phyloP scores from a whole-genome alignment of 2,797 vertebrate genomes.

The Micrastur ruficollis region DNA sequence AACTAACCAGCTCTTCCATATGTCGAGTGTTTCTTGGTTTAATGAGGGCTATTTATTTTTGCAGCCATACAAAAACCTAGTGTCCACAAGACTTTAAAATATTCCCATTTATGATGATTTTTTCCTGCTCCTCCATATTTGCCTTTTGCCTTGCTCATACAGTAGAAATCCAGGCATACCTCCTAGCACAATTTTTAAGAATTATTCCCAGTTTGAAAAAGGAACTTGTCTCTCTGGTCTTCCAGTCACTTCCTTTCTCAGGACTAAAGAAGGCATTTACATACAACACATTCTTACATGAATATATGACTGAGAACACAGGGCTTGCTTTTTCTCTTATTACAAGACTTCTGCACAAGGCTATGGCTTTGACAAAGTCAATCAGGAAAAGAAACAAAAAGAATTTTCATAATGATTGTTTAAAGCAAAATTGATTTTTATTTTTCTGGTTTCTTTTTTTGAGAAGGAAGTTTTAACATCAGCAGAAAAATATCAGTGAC shows the following conservation, averaged over 20 bases:
- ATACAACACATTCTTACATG: not conserved
- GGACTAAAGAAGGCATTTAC: not conserved
- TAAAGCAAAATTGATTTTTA: not conserved
- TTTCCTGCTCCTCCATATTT: not conserved
- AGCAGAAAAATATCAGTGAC: not conserved
- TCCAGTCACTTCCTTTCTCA: not conserved
- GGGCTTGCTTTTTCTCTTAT: not conserved
- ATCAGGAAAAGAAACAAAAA: not conserved
- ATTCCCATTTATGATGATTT: not conserved
- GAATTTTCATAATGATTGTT: not conserved
- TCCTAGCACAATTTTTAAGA: not conserved
- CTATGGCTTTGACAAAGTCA: not conserved
- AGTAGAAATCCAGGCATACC: not conserved
- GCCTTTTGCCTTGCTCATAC: not conserved
- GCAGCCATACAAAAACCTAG: conserved; percentile 19
- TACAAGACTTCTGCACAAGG: not conserved
- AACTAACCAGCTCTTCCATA: not conserved
- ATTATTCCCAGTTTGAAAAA: not conserved
- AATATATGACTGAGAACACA: not conserved
- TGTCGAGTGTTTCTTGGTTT: not conserved
- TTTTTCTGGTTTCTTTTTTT: not conserved
- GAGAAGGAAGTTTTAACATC: not conserved
- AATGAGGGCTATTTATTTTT: conserved; percentile 13
- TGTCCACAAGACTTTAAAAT: not conserved
- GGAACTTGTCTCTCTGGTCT: not conserved